These are phyloP conservation scores for Hippasteria phrygiana DNA, from an alignment of 53 echinoderm and acorn worm species.

Conservation along the genomic window DNA sequence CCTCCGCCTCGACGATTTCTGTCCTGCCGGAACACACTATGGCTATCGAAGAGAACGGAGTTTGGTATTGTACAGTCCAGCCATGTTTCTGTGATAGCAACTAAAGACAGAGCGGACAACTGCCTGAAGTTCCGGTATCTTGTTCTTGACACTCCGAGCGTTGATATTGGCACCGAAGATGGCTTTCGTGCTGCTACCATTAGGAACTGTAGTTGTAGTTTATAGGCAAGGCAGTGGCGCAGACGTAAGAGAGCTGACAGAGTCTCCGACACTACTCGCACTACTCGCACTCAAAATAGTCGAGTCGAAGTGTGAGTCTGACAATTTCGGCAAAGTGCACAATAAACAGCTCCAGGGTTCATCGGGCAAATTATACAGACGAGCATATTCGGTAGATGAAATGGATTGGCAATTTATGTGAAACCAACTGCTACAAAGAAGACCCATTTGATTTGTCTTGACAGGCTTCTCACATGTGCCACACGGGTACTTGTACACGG, in stretches of 20 bases:
- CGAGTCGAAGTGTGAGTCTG: neutral
- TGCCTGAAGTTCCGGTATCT: neutral
- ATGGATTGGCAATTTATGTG: conserved; percentile 1
- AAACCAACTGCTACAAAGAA: conserved; percentile 14
- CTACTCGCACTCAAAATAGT: neutral
- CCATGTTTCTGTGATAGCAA: conserved; percentile 43
- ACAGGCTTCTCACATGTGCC: conserved; percentile 7
- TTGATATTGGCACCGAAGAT: conserved; percentile 14
- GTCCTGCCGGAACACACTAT: conserved; percentile 2
- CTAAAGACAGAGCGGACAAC: neutral
- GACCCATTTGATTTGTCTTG: conserved; percentile 32
- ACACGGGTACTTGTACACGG: conserved; percentile 1
- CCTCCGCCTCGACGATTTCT: conserved; percentile 9
- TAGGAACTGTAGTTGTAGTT: neutral
- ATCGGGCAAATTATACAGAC: conserved; percentile 18
- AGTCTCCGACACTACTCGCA: neutral
- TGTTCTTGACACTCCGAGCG: conserved; percentile 3
- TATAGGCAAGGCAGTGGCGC: neutral
- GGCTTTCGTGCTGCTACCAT: neutral
- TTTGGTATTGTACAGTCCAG: conserved; percentile 32
- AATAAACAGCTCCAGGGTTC: conserved; percentile 1
- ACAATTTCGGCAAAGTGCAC: neutral
- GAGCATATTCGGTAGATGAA: neutral
- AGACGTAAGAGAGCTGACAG: neutral
- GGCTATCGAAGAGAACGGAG: neutral